Percentiles rank a stretch among this genome's conserved stretches.
Conservation (phyloP, 2,113 vertebrate species). For the Ophthalmolycus amberensis region DNA sequence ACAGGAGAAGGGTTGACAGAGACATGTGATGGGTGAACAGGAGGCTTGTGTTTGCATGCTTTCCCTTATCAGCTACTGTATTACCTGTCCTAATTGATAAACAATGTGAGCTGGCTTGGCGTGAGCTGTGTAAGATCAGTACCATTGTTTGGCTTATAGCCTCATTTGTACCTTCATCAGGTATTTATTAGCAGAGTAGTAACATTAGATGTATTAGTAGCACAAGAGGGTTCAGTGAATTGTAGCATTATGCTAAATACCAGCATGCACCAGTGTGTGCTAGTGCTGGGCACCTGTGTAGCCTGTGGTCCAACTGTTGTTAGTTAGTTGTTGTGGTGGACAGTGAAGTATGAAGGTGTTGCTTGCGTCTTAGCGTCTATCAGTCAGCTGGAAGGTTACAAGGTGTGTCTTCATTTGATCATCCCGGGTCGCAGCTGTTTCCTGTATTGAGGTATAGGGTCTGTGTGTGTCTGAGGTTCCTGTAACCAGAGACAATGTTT, state of each 20-base stretch:
- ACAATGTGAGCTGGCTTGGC: neutral
- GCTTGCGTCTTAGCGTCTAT: neutral
- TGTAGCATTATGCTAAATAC: neutral
- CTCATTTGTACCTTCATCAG: constrained; percentile 20
- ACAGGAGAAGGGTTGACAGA: neutral
- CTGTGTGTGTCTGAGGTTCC: constrained; percentile 15
- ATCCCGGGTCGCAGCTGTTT: constrained; percentile 23
- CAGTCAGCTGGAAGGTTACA: constrained; percentile 38
- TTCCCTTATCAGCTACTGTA: constrained; percentile 15
- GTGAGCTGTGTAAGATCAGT: neutral
- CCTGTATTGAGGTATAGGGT: neutral
- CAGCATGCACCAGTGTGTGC: constrained; percentile 11
- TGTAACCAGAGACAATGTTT: constrained; percentile 64
- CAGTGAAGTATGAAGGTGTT: neutral
- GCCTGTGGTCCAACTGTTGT: neutral
- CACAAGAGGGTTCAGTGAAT: neutral
- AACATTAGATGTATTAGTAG: constrained; percentile 9
- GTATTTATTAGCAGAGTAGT: constrained; percentile 36
- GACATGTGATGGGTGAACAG: constrained; percentile 12
- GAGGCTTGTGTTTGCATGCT: constrained; percentile 23
- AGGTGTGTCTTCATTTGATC: constrained; percentile 25
- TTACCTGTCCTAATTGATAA: neutral
- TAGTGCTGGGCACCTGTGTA: neutral
- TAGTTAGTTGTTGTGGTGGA: neutral
- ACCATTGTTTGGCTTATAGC: neutral